These are phyloP conservation scores for Turritopsis rubra DNA, from an alignment of 30 jellyfish, hydroid and myxozoan genomes.

Conservation along the genomic window DNA sequence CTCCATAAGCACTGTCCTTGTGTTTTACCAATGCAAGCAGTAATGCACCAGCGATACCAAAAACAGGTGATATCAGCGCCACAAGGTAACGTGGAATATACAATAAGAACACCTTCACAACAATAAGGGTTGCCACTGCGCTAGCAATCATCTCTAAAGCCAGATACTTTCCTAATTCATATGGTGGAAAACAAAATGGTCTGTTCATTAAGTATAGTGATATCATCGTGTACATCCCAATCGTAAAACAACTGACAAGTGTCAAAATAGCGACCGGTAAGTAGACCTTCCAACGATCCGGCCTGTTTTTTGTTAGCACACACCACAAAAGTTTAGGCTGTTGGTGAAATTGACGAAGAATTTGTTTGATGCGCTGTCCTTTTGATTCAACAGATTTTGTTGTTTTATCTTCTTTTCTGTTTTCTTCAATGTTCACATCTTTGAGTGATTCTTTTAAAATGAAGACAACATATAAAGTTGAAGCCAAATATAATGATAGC, in stretches of 20 bases:
- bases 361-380: not conserved
- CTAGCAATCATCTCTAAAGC: slow-evolving; percentile 43
- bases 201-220: slow-evolving; percentile 42
- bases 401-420: not conserved
- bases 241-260: not conserved
- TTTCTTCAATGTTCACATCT: not conserved
- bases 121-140: slow-evolving; percentile 52
- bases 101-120: slow-evolving; percentile 30
- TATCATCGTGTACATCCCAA: slow-evolving; percentile 23
- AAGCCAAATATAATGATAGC: slow-evolving; percentile 16
- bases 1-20: not conserved
- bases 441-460: slow-evolving; percentile 50
- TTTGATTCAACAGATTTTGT: not conserved
- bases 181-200: slow-evolving; percentile 61
- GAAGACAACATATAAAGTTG: slow-evolving; percentile 45
- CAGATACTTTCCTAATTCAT: slow-evolving; percentile 48
- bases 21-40: not conserved
- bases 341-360: not conserved
- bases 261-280: not conserved
- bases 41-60: slow-evolving; percentile 25
- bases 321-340: slow-evolving; percentile 11
- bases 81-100: slow-evolving; percentile 37
- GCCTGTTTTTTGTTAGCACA: not conserved
- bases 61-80: slow-evolving; percentile 49
- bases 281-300: not conserved